Percentiles rank a stretch among this genome's conserved stretches.
Conservation (phyloP, 2,797 vertebrate species). For the Percopsis omiscomaycus region DNA sequence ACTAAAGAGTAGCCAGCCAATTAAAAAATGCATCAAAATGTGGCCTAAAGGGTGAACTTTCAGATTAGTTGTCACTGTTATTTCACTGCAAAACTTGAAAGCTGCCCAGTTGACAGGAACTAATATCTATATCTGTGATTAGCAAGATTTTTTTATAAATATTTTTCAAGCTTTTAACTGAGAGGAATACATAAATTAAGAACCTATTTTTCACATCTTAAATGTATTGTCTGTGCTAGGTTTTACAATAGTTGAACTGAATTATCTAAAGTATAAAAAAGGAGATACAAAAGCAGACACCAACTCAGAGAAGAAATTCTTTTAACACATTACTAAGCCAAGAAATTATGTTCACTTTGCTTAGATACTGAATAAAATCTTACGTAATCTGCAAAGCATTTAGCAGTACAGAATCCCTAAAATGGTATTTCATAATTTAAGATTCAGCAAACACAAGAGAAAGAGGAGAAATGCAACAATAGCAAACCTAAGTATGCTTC, state of each 20-base stretch:
- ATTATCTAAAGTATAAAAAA: background rate
- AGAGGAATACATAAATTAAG: constrained; percentile 6
- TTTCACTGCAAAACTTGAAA: background rate
- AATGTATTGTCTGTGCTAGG: too few species aligned
- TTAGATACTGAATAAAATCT: background rate
- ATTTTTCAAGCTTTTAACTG: background rate
- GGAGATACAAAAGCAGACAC: background rate
- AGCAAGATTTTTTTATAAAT: too few species aligned
- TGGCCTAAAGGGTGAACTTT: too few species aligned
- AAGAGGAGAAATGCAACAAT: constrained; percentile 2
- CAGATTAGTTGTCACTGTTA: background rate
- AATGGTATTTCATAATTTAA: constrained; percentile 10
- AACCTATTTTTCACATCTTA: background rate
- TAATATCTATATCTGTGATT: too few species aligned
- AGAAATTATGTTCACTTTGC: background rate
- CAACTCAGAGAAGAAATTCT: background rate
- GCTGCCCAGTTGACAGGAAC: background rate
- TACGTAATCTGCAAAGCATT: too few species aligned
- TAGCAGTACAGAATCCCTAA: background rate
- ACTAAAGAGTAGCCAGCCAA: constrained; percentile 6
- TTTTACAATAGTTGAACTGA: background rate
- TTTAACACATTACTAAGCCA: background rate
- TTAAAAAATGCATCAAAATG: constrained; percentile 15
- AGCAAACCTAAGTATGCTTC: constrained; percentile 23
- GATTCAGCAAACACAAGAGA: constrained; percentile 12